A percentile compares a stretch with the other conserved stretches of the same genome.
Evolutionary conservation across 1,140 invertebrate genomes (phyloP).

Genomic region (Psilanteris sp.): DNA sequence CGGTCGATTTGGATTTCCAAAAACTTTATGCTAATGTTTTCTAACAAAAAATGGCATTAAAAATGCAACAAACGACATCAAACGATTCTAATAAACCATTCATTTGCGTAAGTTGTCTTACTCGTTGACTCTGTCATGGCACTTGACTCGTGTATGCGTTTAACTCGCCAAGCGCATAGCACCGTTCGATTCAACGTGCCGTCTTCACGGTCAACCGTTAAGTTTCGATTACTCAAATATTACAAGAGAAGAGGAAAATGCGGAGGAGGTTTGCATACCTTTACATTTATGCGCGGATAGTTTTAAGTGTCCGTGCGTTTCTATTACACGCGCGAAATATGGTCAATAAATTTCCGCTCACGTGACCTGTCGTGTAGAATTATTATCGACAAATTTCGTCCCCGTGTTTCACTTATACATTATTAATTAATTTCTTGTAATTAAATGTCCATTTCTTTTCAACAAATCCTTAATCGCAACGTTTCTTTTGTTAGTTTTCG

Average conservation of each 20-base stretch:
- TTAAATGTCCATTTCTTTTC: neutral
- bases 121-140: constrained; percentile 52
- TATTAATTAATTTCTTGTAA: constrained; percentile 19
- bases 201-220: constrained; percentile 72
- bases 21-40: too few species aligned
- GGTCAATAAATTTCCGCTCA: constrained; percentile 44
- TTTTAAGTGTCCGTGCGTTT: constrained; percentile 32
- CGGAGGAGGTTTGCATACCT: constrained; percentile 66
- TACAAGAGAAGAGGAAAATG: constrained; percentile 66
- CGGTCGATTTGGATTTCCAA: too few species aligned
- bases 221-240: constrained; percentile 73
- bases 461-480: too few species aligned
- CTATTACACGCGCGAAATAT: constrained; percentile 56
- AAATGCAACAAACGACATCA: constrained; percentile 1
- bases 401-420: constrained; percentile 19
- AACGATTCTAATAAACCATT: constrained; percentile 31
- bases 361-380: constrained; percentile 42
- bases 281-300: constrained; percentile 16
- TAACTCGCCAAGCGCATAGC: constrained; percentile 58
- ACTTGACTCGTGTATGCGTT: constrained; percentile 62
- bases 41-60: too few species aligned
- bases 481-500: constrained; percentile 1
- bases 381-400: constrained; percentile 45
- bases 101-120: constrained; percentile 49
- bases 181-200: constrained; percentile 69